phyloP scores from a whole-genome alignment of 2,113 vertebrate genomes.

The Laticauda laticaudata region DNA sequence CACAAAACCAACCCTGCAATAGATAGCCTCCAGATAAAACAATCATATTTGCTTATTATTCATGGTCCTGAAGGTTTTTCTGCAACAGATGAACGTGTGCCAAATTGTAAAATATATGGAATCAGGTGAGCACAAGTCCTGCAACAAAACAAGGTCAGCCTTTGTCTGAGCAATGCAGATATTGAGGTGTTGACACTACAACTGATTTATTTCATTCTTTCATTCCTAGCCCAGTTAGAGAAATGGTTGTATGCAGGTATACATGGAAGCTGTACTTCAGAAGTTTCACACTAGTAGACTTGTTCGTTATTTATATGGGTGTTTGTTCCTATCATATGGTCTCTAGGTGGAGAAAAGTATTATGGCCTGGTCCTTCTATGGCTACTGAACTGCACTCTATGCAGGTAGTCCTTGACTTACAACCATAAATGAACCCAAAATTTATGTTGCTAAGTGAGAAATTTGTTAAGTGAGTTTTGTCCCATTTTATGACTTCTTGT shows the following conservation, averaged over 20 bases:
- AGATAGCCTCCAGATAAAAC: not conserved
- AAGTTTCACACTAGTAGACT: not conserved
- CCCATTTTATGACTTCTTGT: too few species aligned
- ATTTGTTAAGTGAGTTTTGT: too few species aligned
- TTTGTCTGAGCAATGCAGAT: not conserved
- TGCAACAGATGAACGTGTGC: not conserved
- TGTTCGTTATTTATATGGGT: not conserved
- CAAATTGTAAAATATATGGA: not conserved
- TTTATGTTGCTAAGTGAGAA: too few species aligned
- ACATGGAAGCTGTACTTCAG: not conserved
- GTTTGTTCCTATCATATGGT: not conserved
- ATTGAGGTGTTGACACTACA: not conserved
- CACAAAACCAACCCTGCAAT: not conserved
- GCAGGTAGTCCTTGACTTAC: too few species aligned
- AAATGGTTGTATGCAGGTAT: not conserved
- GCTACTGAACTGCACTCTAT: not conserved
- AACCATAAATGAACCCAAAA: too few species aligned
- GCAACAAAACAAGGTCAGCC: too few species aligned
- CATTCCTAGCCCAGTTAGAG: not conserved
- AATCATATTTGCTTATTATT: not conserved
- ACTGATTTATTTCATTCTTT: not conserved
- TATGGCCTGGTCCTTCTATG: not conserved
- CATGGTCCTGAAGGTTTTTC: not conserved
- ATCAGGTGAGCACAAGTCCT: not conserved
- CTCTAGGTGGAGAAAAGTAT: not conserved